Evolutionary conservation across 2,888 invertebrate species (phyloP), one percentile per base, ranked within the genome.

Genomic region (Caenorhabditis sinica): DNA sequence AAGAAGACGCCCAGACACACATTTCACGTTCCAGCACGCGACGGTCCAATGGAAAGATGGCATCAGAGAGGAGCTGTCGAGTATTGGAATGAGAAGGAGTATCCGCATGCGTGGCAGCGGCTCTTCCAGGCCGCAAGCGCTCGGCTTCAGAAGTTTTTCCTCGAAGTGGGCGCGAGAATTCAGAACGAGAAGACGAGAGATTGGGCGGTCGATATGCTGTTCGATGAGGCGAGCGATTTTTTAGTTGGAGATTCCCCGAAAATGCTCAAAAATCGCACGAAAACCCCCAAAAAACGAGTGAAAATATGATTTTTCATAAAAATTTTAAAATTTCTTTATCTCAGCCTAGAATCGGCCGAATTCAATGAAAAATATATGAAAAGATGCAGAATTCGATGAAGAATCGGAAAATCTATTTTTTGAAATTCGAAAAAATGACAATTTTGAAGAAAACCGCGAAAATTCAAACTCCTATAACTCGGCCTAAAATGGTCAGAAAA

Each of bases 141-240:
- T 5, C 65, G 65, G 3, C 45, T 65, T 45, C 65, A 65, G 30
- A 65, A 45, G 65, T 65, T 30, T 8, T 65, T 65, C 30, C 17
- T 45, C 17, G 25, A 28, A 8, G 25, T 65, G 15, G 65, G 45
- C 30, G 17, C n/a, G n/a, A 15, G 65, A n/a, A 45, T 65, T 30
- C 28, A 45, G 2, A 28, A 65, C 28, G 65, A 65, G n/a, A n/a
- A 65, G 13, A 30, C 45, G 28, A 25, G 65, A 17, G 30, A 65
- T 65, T 65, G 40, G 23, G 65, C 43, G 2, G 11, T 65, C n/a
- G 45, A 45, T 25, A n/a, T 17, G 1, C 15, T 65, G 23, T 30
- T 30, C n/a, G 65, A 65, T 30, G 65, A 65, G 49, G 65, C 43
- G 20, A 20, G 11, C 0, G 9, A 28, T 28, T 56, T 1, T 17